Evolutionary conservation across 2,797 vertebrate species (phyloP).

Genomic region (Toxotes lorentzi): DNA sequence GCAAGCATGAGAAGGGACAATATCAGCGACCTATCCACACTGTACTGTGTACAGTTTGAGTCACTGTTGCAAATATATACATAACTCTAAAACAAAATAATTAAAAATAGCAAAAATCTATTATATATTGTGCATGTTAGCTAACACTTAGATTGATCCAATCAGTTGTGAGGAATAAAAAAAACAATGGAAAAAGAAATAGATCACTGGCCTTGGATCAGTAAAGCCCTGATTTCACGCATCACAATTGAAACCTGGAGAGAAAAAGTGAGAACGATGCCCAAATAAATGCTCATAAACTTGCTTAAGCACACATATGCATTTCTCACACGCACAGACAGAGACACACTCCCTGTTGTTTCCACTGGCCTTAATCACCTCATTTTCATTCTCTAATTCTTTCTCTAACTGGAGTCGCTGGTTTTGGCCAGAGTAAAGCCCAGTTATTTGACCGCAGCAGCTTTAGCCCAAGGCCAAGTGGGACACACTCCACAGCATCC

Average conservation of each 20-base stretch:
- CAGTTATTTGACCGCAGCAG: constrained; percentile 58
- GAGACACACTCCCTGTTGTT: constrained; percentile 26
- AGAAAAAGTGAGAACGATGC: neutral
- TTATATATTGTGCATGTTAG: neutral
- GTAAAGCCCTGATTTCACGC: neutral
- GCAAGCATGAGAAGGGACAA: neutral
- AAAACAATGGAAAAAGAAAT: neutral
- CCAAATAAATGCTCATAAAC: constrained; percentile 9
- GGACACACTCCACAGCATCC: constrained; percentile 50
- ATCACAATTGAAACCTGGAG: constrained; percentile 1
- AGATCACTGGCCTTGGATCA: neutral
- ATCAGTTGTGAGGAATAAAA: neutral
- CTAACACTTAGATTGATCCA: neutral
- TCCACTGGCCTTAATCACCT: constrained; percentile 60
- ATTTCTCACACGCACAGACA: neutral
- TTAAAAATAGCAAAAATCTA: neutral
- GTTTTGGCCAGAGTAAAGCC: constrained; percentile 47
- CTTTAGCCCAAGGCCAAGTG: constrained; percentile 54
- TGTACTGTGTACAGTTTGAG: neutral
- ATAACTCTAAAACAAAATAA: neutral
- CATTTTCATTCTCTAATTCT: constrained; percentile 58
- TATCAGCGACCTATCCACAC: neutral
- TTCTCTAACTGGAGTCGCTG: constrained; percentile 46
- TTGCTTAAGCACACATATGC: neutral
- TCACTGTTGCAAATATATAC: neutral